These are phyloP conservation scores for Hyposmocoma kahamanoa DNA, from an alignment of 1,140 invertebrate species.

Conservation along the genomic window DNA sequence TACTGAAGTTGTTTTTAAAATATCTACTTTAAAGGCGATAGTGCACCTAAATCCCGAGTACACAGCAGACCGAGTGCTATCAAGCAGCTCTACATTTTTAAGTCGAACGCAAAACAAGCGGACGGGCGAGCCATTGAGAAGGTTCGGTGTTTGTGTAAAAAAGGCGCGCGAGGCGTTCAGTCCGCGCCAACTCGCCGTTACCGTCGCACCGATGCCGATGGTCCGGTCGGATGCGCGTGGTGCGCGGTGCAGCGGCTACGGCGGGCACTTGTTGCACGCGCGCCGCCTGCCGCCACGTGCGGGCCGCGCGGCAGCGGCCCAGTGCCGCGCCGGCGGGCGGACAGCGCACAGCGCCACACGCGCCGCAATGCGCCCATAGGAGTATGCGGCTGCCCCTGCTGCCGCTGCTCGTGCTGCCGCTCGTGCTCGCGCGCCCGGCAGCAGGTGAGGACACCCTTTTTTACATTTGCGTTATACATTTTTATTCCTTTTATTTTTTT, in stretches of 20 bases:
- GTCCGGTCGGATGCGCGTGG: constrained; percentile 7
- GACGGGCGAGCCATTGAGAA: too few relatives aligned
- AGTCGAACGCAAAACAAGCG: too few relatives aligned
- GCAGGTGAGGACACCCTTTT: constrained; percentile 48
- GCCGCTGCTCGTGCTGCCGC: constrained; percentile 61
- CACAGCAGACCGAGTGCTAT: too few relatives aligned
- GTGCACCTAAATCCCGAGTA: too few relatives aligned
- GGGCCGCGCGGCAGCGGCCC: constrained; percentile 18
- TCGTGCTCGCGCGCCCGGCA: constrained; percentile 61
- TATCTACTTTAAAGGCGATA: too few relatives aligned
- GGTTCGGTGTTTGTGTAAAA: too few relatives aligned
- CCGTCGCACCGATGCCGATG: constrained; percentile 33
- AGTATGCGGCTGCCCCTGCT: constrained; percentile 62
- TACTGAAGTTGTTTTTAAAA: too few relatives aligned
- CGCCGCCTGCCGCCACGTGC: neutral
- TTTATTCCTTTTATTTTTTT: too few relatives aligned
- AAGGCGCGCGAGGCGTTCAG: constrained; percentile 26
- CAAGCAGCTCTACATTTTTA: too few relatives aligned
- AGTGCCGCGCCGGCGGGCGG: constrained; percentile 36
- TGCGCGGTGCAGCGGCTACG: neutral
- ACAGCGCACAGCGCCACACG: constrained; percentile 45
- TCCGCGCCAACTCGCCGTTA: constrained; percentile 49
- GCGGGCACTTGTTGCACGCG: neutral
- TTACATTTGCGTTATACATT: constrained; percentile 9
- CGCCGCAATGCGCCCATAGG: constrained; percentile 55